Base-by-base conservation (phyloP, 2,888 invertebrate genomes). In the Brachycybe producta region DNA sequence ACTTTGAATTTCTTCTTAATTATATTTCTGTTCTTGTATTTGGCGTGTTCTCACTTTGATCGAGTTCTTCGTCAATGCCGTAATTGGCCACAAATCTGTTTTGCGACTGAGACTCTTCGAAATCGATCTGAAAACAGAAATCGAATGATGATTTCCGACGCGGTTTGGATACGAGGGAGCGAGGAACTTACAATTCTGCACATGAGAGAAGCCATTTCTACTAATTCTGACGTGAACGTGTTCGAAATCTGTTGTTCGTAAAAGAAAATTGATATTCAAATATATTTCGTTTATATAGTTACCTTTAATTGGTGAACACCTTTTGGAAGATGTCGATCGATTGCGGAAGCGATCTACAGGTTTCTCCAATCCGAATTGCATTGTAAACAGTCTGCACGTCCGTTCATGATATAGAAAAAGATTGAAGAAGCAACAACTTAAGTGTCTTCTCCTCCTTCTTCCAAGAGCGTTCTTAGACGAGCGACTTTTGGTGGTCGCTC, bases 321-420 rank as follows among this genome's bases (percentile, higher is more conserved):
- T 68, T 62, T 43, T 67, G 64, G 38, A 82, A 70, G 41, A 80
- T 68, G 34, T 69, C 67, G 50, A 75, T 70, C 8, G 67, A 60
- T 19, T 69, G 65, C 2, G 66, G 64, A 36, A 73, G 70, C 4
- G 68, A 70, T 54, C 73, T 71, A 56, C 80, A 78, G 52, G 80
- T 68, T 61, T 82, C 80, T 51, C 77, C 78, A 51, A 83, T 75
- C 30, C 76, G 68, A 17, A 81, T 72, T n/a, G 76, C 74, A 64
- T 80, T 75, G 65, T 78, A 78, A 19, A 80, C 67, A 2, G 80
- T 78, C 80, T 82, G 65, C 46, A 71, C n/a, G n/a, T n/a, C n/a
- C n/a, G n/a, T n/a, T n/a, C n/a, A 66, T 27, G 26, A 5, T 7
- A 40, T 21, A 56, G 3, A 40, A 48, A 35, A 51, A 56, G 46